These are phyloP conservation scores for Acleris laterana DNA, from an alignment of 2,888 invertebrate genomes.

Conservation along the genomic window DNA sequence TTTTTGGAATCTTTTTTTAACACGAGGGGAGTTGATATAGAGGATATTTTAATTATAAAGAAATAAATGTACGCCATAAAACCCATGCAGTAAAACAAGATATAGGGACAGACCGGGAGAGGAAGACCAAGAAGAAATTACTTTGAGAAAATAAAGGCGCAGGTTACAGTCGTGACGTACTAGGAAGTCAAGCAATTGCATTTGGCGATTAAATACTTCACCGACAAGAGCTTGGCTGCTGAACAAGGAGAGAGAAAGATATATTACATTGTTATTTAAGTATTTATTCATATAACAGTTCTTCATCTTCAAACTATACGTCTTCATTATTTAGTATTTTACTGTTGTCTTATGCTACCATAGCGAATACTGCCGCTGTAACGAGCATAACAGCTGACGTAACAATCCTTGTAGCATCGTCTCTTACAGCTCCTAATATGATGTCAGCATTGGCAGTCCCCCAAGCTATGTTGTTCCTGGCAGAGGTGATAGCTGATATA, in stretches of 20 bases:
- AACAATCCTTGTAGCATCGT: conserved; percentile 49
- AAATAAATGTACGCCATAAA: too few species aligned
- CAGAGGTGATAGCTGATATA: conserved; percentile 59
- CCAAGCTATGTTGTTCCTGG: conserved; percentile 69
- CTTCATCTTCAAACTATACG: background rate
- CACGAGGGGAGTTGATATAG: background rate
- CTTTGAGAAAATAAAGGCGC: too few species aligned
- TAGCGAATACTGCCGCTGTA: conserved; percentile 40
- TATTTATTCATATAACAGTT: background rate
- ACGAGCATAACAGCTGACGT: conserved; percentile 49
- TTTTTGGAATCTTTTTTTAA: conserved; percentile 8
- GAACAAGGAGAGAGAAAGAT: too few species aligned
- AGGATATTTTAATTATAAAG: background rate
- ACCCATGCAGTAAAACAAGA: too few species aligned
- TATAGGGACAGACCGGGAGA: too few species aligned
- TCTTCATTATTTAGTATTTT: background rate
- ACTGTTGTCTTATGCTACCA: conserved; percentile 43
- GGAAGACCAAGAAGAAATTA: too few species aligned
- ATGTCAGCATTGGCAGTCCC: conserved; percentile 63
- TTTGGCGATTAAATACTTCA: too few species aligned
- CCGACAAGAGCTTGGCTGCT: too few species aligned
- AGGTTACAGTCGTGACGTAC: too few species aligned
- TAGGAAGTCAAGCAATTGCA: too few species aligned
- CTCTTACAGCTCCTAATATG: conserved; percentile 59
- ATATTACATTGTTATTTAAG: background rate